phyloP scores from a whole-genome alignment of 2,888 invertebrate species.

The Hyposoter didymator region DNA sequence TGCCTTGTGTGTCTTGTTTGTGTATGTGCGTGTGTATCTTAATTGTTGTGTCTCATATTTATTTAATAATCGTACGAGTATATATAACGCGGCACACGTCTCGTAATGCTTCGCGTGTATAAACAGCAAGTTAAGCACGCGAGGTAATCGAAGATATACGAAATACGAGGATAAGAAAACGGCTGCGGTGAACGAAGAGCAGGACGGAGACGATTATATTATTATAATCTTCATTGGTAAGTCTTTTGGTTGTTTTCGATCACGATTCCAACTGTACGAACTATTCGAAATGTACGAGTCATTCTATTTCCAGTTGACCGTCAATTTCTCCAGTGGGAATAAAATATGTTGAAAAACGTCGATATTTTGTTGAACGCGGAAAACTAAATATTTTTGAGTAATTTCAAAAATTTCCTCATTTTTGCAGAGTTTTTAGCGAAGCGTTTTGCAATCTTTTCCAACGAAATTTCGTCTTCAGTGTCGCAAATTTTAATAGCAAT shows the following conservation, averaged over 20 bases:
- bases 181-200: slow-evolving; percentile 8
- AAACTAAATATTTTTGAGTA: too few relatives aligned
- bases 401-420: too few relatives aligned
- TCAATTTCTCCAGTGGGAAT: neutral
- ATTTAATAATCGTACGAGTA: slow-evolving; percentile 23
- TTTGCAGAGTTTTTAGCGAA: too few relatives aligned
- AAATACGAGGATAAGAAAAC: slow-evolving; percentile 32
- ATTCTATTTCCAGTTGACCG: neutral
- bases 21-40: neutral
- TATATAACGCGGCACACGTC: slow-evolving; percentile 39
- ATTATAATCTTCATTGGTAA: slow-evolving; percentile 44
- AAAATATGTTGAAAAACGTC: too few relatives aligned
- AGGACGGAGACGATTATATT: slow-evolving; percentile 19
- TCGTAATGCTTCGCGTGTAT: slow-evolving; percentile 51
- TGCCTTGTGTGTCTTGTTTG: neutral
- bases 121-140: slow-evolving; percentile 40
- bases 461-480: too few relatives aligned
- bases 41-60: slow-evolving; percentile 21
- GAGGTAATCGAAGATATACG: slow-evolving; percentile 43
- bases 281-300: neutral
- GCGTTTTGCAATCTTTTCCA: too few relatives aligned
- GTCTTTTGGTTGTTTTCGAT: slow-evolving; percentile 12
- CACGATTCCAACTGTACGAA: neutral
- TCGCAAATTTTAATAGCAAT: neutral
- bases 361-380: too few relatives aligned